Conservation (phyloP, 2,113 vertebrate species). For the Gulo gulo region DNA sequence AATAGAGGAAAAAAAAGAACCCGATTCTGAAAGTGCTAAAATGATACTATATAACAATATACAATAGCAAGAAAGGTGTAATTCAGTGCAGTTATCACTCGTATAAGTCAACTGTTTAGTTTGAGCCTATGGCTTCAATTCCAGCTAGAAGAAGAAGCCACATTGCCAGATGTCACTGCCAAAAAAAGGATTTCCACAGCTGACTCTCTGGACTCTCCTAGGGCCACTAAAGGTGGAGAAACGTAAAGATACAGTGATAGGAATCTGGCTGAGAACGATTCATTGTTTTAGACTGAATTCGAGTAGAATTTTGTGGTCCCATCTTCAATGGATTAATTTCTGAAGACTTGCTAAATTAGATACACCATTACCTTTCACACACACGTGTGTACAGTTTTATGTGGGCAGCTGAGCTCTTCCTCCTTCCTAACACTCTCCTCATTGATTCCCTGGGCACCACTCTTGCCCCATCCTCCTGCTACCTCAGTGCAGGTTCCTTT, state of each 20-base stretch:
- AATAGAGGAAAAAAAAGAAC: not conserved
- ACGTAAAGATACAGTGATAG: not conserved
- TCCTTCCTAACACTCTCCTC: not conserved
- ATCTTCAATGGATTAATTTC: not conserved
- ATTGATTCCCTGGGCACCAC: not conserved
- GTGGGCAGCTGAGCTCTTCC: accelerated
- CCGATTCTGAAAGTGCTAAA: not conserved
- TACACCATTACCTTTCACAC: not conserved
- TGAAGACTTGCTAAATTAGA: not conserved
- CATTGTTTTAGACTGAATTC: not conserved
- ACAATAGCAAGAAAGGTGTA: not conserved
- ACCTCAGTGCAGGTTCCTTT: not conserved
- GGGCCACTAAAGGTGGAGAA: not conserved
- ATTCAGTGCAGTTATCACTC: not conserved
- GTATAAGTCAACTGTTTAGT: conserved; percentile 41
- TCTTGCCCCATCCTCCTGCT: not conserved
- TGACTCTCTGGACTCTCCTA: conserved; percentile 37
- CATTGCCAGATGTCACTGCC: conserved; percentile 37
- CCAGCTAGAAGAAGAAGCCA: conserved; percentile 23
- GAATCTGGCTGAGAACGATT: not conserved
- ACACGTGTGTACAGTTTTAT: not conserved
- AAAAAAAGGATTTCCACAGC: conserved; percentile 32
- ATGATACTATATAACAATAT: not conserved
- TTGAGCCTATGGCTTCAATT: conserved; percentile 23
- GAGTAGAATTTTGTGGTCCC: not conserved